These are phyloP conservation scores for Shargacucullia verbasci DNA, from an alignment of 2,888 invertebrate species.

Conservation along the genomic window DNA sequence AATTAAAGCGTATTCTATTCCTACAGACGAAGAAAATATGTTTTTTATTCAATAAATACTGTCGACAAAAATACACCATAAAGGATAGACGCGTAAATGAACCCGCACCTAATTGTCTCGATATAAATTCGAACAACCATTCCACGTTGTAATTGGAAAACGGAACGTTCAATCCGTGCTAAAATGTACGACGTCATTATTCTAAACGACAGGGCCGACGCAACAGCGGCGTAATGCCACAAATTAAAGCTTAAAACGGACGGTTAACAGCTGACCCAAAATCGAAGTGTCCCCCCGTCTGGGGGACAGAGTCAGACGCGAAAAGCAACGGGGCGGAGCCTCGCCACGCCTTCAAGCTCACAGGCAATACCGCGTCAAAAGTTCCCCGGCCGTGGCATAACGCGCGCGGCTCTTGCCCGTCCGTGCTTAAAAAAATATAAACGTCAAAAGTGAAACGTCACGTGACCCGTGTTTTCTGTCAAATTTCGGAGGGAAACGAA, in stretches of 20 bases:
- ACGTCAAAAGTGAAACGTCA: constrained; percentile 63
- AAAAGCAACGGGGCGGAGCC: constrained; percentile 87
- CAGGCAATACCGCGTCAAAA: constrained; percentile 82
- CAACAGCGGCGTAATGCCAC: constrained; percentile 83
- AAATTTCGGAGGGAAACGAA: constrained; percentile 50
- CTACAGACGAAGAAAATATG: not conserved
- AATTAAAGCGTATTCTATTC: constrained; percentile 1
- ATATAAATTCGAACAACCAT: constrained; percentile 57
- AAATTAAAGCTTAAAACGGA: constrained; percentile 89
- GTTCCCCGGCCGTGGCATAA: constrained; percentile 78
- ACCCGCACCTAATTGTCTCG: constrained; percentile 46
- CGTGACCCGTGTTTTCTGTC: constrained; percentile 41
- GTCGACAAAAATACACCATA: constrained; percentile 30
- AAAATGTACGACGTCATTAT: constrained; percentile 83
- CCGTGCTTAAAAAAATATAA: constrained; percentile 63
- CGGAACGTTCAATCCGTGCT: constrained; percentile 73
- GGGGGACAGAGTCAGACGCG: constrained; percentile 75
- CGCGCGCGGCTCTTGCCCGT: constrained; percentile 72
- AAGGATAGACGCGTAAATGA: constrained; percentile 34
- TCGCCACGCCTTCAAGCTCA: constrained; percentile 81
- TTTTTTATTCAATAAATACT: constrained; percentile 24
- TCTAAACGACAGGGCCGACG: constrained; percentile 82
- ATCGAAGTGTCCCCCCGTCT: constrained; percentile 80
- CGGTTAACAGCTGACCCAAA: constrained; percentile 89
- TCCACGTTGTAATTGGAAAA: constrained; percentile 72